Conservation (phyloP, 2,113 vertebrate genomes). For the Brachyhypopomus gauderio region DNA sequence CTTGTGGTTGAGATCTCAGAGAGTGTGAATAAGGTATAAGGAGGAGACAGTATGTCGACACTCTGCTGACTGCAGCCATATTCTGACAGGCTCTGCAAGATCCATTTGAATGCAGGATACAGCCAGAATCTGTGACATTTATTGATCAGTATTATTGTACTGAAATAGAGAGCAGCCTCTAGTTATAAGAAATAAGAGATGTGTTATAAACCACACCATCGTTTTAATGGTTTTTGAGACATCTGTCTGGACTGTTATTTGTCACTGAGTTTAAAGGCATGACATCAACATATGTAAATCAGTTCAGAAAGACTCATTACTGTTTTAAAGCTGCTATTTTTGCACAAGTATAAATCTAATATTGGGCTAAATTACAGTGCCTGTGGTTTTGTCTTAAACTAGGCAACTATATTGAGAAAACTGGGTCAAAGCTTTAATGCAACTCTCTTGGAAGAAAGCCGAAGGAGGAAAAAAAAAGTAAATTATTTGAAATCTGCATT, state of each 20-base stretch:
- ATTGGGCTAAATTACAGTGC: no score
- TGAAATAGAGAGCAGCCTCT: slow-evolving; percentile 57
- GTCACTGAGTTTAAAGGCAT: no score
- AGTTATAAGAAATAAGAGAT: slow-evolving; percentile 53
- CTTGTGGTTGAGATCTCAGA: background rate
- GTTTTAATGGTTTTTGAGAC: slow-evolving; percentile 4
- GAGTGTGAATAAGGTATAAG: slow-evolving; percentile 1
- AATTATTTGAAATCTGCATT: no score
- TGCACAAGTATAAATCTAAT: no score
- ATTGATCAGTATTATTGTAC: slow-evolving; percentile 59
- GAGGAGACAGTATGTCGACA: slow-evolving; percentile 24
- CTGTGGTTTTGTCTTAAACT: no score
- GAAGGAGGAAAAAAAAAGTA: no score
- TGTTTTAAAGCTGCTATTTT: no score
- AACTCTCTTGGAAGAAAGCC: no score
- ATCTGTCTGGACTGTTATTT: slow-evolving; percentile 5
- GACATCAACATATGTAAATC: no score
- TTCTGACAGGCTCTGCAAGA: slow-evolving; percentile 31
- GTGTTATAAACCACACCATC: slow-evolving; percentile 51
- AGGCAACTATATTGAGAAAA: no score
- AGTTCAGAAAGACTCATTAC: no score
- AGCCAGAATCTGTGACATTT: slow-evolving; percentile 54
- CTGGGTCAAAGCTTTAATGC: no score
- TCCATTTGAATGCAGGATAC: slow-evolving; percentile 57
- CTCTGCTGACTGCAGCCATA: slow-evolving; percentile 52